These are phyloP conservation scores for Cybosia mesomella DNA, from an alignment of 2,888 invertebrate species.

Conservation along the genomic window DNA sequence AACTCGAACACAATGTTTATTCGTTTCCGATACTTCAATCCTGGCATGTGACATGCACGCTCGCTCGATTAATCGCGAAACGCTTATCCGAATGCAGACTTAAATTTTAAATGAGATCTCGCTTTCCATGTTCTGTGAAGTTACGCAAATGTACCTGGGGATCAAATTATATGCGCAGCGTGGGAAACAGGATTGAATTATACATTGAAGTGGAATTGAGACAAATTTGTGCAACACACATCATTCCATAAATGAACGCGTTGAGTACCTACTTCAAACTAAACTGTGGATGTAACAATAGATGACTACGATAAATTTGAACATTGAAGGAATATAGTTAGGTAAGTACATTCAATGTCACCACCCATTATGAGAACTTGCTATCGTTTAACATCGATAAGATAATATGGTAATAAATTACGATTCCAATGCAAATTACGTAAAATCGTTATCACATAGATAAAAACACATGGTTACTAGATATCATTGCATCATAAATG, in stretches of 20 bases:
- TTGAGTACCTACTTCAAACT: background rate
- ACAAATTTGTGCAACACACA: slow-evolving; percentile 15
- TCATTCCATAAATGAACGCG: background rate
- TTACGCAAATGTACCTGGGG: slow-evolving; percentile 48
- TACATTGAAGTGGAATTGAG: slow-evolving; percentile 2
- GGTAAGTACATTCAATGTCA: slow-evolving; percentile 1
- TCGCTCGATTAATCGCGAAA: slow-evolving; percentile 59
- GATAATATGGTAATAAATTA: slow-evolving; percentile 16
- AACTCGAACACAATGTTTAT: slow-evolving; percentile 39
- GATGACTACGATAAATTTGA: too few relatives aligned
- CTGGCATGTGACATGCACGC: slow-evolving; percentile 56
- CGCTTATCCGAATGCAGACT: slow-evolving; percentile 54
- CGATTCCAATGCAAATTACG: slow-evolving; percentile 19
- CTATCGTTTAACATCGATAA: slow-evolving; percentile 14
- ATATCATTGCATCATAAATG: slow-evolving; percentile 16
- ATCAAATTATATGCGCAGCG: slow-evolving; percentile 37
- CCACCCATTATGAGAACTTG: slow-evolving; percentile 5
- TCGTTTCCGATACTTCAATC: slow-evolving; percentile 53
- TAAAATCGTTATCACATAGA: slow-evolving; percentile 18
- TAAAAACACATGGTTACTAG: slow-evolving; percentile 6
- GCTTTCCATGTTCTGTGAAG: slow-evolving; percentile 56
- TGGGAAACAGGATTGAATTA: slow-evolving; percentile 30
- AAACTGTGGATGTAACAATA: background rate
- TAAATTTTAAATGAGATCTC: slow-evolving; percentile 60
- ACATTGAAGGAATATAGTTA: background rate